Evolutionary conservation across 2,888 invertebrate genomes (phyloP).

Genomic region (Suillia variegata): DNA sequence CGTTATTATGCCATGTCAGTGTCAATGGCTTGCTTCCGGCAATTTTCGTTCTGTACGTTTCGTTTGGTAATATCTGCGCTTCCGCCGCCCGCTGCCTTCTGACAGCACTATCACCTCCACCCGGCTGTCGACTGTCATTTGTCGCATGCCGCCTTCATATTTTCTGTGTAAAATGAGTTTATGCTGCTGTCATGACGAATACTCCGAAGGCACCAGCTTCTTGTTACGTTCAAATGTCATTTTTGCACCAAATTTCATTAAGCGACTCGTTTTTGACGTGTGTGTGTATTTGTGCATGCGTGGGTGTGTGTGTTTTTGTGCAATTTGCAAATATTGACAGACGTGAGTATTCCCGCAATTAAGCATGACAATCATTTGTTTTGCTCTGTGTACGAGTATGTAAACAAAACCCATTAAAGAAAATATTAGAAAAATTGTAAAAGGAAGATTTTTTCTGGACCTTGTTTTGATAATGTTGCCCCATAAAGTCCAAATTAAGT

Average conservation of each 20-base stretch:
- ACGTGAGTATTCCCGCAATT: slow-evolving; percentile 1
- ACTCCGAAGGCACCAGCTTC: background rate
- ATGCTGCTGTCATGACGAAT: background rate
- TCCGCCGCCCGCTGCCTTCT: background rate
- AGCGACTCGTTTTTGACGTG: background rate
- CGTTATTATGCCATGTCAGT: slow-evolving; percentile 20
- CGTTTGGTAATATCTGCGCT: background rate
- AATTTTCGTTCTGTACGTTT: background rate
- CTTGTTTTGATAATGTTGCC: too few relatives aligned
- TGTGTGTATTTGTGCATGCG: too few relatives aligned
- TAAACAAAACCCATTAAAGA: background rate
- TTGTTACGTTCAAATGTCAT: background rate
- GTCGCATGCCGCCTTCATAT: background rate
- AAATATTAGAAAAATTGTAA: too few relatives aligned
- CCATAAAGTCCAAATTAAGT: too few relatives aligned
- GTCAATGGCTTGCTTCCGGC: slow-evolving; percentile 23
- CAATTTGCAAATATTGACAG: slow-evolving; percentile 1
- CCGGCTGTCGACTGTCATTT: too few relatives aligned
- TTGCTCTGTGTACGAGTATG: background rate
- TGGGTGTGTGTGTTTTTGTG: too few relatives aligned
- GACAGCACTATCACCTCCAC: too few relatives aligned
- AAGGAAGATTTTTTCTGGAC: too few relatives aligned
- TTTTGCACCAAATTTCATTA: background rate
- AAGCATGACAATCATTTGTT: background rate
- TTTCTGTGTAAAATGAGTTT: background rate